Conservation (phyloP, 2,113 vertebrate genomes). For the Nesoenas mayeri region DNA sequence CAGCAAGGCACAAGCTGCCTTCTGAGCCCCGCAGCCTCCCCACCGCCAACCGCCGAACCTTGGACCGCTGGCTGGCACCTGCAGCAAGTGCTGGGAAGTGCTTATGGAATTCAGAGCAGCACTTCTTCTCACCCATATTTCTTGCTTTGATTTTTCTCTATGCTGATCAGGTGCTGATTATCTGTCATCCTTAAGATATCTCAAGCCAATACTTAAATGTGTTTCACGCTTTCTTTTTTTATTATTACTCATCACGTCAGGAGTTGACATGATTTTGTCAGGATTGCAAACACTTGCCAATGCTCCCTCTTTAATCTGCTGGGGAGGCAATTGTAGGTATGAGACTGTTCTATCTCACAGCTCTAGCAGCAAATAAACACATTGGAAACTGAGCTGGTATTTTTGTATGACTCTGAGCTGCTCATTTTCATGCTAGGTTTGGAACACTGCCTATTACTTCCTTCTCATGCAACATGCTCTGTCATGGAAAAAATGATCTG, state of each 20-base stretch:
- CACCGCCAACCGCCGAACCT: neutral
- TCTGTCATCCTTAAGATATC: neutral
- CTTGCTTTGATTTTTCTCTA: neutral
- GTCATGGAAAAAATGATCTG: neutral
- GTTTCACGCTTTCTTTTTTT: neutral
- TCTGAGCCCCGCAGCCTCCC: neutral
- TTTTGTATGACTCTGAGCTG: neutral
- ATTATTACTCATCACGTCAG: neutral
- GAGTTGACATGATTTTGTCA: neutral
- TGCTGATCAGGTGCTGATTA: neutral
- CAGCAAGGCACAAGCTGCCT: neutral
- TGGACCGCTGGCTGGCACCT: accelerated
- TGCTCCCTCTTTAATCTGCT: neutral
- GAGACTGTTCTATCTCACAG: neutral
- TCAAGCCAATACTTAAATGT: neutral
- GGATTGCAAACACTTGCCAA: neutral
- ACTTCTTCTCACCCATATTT: neutral
- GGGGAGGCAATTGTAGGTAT: neutral
- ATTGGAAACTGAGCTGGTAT: neutral
- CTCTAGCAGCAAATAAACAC: constrained; percentile 2
- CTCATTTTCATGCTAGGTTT: constrained; percentile 14
- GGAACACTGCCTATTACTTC: neutral
- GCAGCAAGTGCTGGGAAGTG: neutral
- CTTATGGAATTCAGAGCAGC: neutral
- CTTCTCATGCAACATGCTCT: neutral